These are phyloP conservation scores for Cloeon dipterum DNA, from an alignment of 2,888 invertebrate genomes.

Conservation along the genomic window DNA sequence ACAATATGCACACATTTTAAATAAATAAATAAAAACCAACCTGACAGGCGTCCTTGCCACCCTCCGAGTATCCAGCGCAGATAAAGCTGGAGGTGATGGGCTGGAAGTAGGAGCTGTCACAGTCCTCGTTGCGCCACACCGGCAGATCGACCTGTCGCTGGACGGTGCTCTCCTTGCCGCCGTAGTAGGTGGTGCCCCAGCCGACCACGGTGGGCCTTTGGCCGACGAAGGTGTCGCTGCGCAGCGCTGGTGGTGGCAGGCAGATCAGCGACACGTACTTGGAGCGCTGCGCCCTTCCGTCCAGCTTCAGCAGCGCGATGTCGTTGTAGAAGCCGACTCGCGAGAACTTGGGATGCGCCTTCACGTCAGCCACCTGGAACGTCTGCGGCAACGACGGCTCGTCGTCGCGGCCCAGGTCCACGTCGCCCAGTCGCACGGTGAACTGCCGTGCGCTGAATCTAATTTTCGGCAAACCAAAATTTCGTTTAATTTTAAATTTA, in stretches of 20 bases:
- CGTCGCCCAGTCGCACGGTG: conserved; percentile 70
- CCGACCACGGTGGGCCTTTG: conserved; percentile 70
- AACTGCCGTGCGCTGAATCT: conserved; percentile 77
- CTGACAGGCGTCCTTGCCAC: conserved; percentile 86
- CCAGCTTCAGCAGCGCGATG: conserved; percentile 62
- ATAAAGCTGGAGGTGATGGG: conserved; percentile 76
- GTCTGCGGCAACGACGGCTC: conserved; percentile 69
- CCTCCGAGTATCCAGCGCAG: conserved; percentile 72
- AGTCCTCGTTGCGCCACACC: conserved; percentile 75
- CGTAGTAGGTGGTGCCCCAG: conserved; percentile 80
- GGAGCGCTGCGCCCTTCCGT: conserved; percentile 48
- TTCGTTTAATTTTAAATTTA: neutral
- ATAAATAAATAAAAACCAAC: conserved; percentile 24
- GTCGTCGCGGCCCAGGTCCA: conserved; percentile 61
- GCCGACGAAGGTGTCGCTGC: conserved; percentile 40
- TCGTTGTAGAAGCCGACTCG: conserved; percentile 88
- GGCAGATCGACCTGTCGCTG: conserved; percentile 68
- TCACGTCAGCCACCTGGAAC: conserved; percentile 49
- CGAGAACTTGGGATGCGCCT: conserved; percentile 66
- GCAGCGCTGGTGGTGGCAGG: conserved; percentile 36
- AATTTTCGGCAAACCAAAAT: too few relatives aligned
- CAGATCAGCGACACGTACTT: conserved; percentile 77
- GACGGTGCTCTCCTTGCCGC: conserved; percentile 63
- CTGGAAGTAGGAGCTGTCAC: conserved; percentile 76
- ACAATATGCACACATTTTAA: neutral